Evolutionary conservation across 1,140 invertebrate genomes (phyloP), one percentile per base, ranked within the genome.

Genomic region (Panonychus citri): DNA sequence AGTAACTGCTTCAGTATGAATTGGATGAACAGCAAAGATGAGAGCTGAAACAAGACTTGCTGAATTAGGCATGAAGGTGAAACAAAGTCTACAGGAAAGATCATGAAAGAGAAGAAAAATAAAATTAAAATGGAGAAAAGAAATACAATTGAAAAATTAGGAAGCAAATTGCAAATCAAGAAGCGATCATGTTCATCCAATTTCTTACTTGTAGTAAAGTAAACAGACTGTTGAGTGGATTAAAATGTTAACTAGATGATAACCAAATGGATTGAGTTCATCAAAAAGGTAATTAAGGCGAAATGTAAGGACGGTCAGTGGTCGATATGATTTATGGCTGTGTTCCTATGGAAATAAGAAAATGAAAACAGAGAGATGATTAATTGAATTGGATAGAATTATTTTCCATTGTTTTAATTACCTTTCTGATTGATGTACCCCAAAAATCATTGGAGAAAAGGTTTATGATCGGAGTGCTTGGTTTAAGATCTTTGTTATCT

Each of bases 131-230:
- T 17, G 13, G 19, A 4, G 1, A 27, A 15, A 26, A 30, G 24
- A 34, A 34, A 12, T 34, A 34, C n/a, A n/a, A n/a, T n/a, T n/a
- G n/a, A 34, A 34, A 34, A 34, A 34, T 34, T 34, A 7, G 5
- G 5, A 34, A 34, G 12, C 30, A n/a, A n/a, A n/a, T n/a, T n/a
- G n/a, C n/a, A n/a, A n/a, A n/a, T n/a, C n/a, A n/a, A n/a, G n/a
- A n/a, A n/a, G n/a, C n/a, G n/a, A n/a, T n/a, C n/a, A n/a, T n/a
- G 87, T 58, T 89, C 94, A 56, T 90, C 90, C 90, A 90, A 96
- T 34, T 34, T 34, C n/a, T n/a, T 34, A 34, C 30, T 34, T 34
- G 12, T 24, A 72, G 53, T 34, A 34, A 12, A 34, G 30, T 17
- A 66, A 53, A 53, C 68, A 68, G 17, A 73, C 72, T 7, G 69